Conservation (phyloP, 2,888 invertebrate genomes). For the Cheiracanthium punctorium region DNA sequence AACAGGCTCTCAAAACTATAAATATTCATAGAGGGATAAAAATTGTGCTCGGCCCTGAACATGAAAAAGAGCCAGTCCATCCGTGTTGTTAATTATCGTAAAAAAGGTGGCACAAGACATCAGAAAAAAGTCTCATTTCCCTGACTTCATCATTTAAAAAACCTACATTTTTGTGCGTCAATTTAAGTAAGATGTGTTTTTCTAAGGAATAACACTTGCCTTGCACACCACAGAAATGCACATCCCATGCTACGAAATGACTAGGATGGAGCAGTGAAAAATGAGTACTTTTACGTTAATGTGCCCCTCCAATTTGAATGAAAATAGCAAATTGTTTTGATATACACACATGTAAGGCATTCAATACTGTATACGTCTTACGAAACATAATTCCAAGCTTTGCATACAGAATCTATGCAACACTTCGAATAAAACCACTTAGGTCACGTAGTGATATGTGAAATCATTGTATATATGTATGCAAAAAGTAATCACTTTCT, state of each 20-base stretch:
- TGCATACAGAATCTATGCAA: no score
- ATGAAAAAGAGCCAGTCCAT: slow-evolving; percentile 54
- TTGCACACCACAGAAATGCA: slow-evolving; percentile 52
- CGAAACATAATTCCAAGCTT: no score
- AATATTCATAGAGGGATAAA: slow-evolving; percentile 35
- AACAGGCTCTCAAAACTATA: slow-evolving; percentile 20
- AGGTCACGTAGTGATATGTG: no score
- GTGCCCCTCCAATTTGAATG: background rate
- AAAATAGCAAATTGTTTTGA: no score
- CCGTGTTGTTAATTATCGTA: slow-evolving; percentile 42
- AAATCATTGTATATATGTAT: no score
- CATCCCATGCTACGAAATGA: slow-evolving; percentile 61
- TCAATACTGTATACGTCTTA: no score
- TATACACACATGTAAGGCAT: no score
- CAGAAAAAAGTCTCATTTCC: slow-evolving; percentile 10
- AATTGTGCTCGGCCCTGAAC: slow-evolving; percentile 63
- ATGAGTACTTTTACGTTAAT: background rate
- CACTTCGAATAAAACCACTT: no score
- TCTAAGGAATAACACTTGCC: slow-evolving; percentile 63
- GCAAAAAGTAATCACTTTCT: no score
- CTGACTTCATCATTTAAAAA: slow-evolving; percentile 35
- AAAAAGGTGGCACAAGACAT: slow-evolving; percentile 49
- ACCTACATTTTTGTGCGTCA: slow-evolving; percentile 56
- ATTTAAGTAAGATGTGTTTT: slow-evolving; percentile 43
- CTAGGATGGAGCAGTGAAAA: slow-evolving; percentile 50